Conservation (phyloP, 2,888 invertebrate species). For the Platerodrilus igneus region DNA sequence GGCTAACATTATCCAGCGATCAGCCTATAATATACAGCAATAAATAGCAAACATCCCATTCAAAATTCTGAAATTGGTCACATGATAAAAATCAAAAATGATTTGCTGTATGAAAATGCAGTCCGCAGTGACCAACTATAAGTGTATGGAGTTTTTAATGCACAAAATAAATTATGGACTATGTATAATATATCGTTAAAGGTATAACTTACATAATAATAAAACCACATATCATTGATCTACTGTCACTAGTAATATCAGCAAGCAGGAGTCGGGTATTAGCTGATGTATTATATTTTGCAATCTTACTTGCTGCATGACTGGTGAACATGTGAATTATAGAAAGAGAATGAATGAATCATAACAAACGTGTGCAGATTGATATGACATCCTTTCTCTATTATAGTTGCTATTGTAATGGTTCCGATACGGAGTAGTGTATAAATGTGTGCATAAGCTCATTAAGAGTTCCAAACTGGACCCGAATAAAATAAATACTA, state of each 20-base stretch:
- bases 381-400: constrained; percentile 8
- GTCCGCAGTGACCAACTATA: constrained; percentile 40
- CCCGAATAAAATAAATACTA: constrained; percentile 22
- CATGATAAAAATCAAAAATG: constrained; percentile 14
- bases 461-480: constrained; percentile 32
- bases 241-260: constrained; percentile 28
- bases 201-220: constrained; percentile 40
- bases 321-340: constrained; percentile 16
- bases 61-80: constrained; percentile 23
- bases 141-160: constrained; percentile 43
- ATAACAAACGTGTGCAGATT: constrained; percentile 23
- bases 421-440: constrained; percentile 49
- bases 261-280: constrained; percentile 18
- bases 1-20: constrained; percentile 27
- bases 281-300: constrained; percentile 25
- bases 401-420: constrained; percentile 25
- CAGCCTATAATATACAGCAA: constrained; percentile 28
- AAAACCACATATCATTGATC: constrained; percentile 37
- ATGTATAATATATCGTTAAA: constrained; percentile 31
- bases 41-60: constrained; percentile 41
- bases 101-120: constrained; percentile 11
- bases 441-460: constrained; percentile 47
- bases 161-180: constrained; percentile 44
- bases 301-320: constrained; percentile 18
- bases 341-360: constrained; percentile 11